Evolutionary conservation across 2,113 vertebrate species (phyloP).

Genomic region (Corvus cornix): DNA sequence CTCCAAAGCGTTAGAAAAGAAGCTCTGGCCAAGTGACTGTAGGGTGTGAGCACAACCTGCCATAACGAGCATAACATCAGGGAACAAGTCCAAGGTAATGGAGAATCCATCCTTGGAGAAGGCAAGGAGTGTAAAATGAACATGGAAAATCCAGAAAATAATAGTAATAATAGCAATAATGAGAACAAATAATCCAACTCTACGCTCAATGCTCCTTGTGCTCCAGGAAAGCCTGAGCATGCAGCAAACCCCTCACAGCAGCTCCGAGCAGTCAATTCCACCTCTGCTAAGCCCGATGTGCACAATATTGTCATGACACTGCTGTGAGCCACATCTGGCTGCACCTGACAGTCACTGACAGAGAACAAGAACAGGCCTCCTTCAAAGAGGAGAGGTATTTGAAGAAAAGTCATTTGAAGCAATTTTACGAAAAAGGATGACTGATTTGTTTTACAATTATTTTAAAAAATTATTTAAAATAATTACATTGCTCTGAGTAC

Average conservation of each 20-base stretch:
- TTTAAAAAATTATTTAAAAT: background rate
- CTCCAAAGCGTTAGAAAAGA: background rate
- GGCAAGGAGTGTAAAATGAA: background rate
- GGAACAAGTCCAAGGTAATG: background rate
- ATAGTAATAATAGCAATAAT: background rate
- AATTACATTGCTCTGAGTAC: background rate
- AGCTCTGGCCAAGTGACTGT: background rate
- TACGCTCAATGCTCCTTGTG: accelerated
- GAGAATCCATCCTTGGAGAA: background rate
- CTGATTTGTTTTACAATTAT: background rate
- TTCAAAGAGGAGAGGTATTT: background rate
- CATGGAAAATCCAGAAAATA: background rate
- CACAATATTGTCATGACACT: accelerated
- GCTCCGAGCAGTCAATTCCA: background rate
- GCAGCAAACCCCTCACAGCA: background rate
- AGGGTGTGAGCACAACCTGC: background rate
- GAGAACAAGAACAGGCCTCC: background rate
- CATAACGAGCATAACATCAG: background rate
- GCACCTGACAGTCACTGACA: background rate
- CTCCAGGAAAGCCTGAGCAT: background rate
- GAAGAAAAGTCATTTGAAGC: background rate
- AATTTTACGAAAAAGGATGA: background rate
- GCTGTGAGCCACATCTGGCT: background rate
- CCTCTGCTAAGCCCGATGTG: background rate
- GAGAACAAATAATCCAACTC: background rate